Evolutionary conservation across 2,113 vertebrate genomes (phyloP), one percentile per base, ranked within the genome.

Genomic region (Bungarus multicinctus): DNA sequence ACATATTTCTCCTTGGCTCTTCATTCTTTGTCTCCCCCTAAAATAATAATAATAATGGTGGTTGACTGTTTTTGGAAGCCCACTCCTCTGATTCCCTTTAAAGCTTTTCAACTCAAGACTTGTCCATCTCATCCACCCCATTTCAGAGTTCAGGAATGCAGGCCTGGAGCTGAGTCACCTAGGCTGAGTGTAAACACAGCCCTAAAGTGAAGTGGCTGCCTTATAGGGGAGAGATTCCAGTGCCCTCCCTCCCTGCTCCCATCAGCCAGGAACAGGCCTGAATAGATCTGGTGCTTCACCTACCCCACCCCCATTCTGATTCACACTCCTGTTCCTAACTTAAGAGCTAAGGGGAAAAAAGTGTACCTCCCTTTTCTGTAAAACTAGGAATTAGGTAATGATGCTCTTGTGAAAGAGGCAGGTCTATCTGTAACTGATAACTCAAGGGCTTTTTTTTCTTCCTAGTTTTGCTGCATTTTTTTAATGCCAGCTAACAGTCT

Each of bases 91-190:
- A 22, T n/a, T 16, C 52, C 25, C 43, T 23, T 23, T 57, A 39
- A 58, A 39, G 45, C 23, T 85, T 18, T 90, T 90, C 74, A 90
- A 90, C 30, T 64, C 45, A 86, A 86, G 45, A 52, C 45, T 52
- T 58, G 43, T 45, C 74, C 43, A 50, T 60, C 43, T 85, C 74
- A 91, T 39, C 52, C 52, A 74, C 52, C 74, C 74, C 90, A 57
- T 69, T 53, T 64, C 39, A 50, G 88, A 60, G 81, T 47, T 39
- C 20, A 86, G 88, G 92, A 93, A 93, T 93, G 92, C 55, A 64
- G n/a, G 92, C 88, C 92, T 93, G 88, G 92, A 87, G 92, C 88
- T 93, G 92, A 93, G 92, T 93, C 92, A 93, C 92, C 88, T 93
- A 90, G 74, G 54, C 92, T 90, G 45, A 93, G 74, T 86, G 92